phyloP scores from a whole-genome alignment of 2,797 vertebrate genomes.

The Babyrousa celebensis region DNA sequence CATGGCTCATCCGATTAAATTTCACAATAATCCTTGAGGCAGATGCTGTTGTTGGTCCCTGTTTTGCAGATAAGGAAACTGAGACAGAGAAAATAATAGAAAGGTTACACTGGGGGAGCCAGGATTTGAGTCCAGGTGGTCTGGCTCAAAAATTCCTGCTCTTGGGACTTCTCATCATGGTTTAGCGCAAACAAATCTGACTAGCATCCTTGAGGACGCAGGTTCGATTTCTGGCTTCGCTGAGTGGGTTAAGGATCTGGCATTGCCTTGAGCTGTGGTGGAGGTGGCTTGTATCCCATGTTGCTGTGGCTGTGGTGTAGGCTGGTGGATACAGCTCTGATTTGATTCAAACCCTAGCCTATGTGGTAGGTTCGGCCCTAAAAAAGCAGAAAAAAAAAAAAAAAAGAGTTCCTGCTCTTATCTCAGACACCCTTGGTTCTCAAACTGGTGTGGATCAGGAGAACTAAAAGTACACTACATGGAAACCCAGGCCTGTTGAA shows the following conservation, averaged over 20 bases:
- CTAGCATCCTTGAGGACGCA: no score
- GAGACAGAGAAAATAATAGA: not conserved
- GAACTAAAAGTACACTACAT: not conserved
- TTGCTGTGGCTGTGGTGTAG: no score
- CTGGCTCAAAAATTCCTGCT: not conserved
- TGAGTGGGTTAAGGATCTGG: no score
- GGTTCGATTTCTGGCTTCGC: no score
- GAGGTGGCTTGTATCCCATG: no score
- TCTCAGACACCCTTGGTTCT: not conserved
- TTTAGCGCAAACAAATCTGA: no score
- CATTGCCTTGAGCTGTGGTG: no score
- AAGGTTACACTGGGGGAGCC: not conserved
- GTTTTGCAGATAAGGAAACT: conserved; percentile 4
- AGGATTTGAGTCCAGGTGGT: not conserved
- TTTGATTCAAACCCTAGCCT: no score
- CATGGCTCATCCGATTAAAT: conserved; percentile 38
- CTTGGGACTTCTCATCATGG: not conserved
- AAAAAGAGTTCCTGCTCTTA: not conserved
- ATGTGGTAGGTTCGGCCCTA: no score
- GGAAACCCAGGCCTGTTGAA: not conserved
- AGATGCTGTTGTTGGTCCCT: not conserved
- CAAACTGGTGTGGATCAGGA: not conserved
- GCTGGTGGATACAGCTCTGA: no score
- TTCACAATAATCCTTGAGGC: conserved; percentile 6
- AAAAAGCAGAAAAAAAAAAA: no score